phyloP scores from a whole-genome alignment of 2,888 invertebrate species.

The Epirrhoe alternata region DNA sequence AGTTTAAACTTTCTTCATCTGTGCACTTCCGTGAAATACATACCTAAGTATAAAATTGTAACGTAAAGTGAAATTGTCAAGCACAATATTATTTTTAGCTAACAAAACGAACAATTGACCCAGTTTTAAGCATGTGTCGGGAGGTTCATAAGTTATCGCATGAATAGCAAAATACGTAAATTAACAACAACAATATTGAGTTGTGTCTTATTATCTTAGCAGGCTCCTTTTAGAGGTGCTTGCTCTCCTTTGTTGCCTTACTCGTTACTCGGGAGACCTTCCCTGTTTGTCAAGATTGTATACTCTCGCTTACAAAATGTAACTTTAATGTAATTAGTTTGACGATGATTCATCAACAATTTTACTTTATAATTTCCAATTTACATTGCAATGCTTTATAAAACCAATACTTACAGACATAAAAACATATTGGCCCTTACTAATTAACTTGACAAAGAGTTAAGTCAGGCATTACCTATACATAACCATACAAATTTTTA shows the following conservation, averaged over 20 bases:
- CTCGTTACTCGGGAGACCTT: background rate
- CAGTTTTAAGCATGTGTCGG: constrained; percentile 32
- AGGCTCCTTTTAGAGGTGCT: constrained; percentile 15
- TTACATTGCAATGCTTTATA: no score
- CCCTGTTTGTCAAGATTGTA: background rate
- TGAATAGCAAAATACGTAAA: constrained; percentile 29
- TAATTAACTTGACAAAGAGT: no score
- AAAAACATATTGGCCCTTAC: no score
- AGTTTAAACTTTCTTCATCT: background rate
- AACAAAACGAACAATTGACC: constrained; percentile 34
- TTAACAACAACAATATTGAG: constrained; percentile 22
- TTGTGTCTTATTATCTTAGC: constrained; percentile 12
- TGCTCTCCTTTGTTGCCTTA: constrained; percentile 7
- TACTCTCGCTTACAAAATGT: background rate
- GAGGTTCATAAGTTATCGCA: constrained; percentile 41
- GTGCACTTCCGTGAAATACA: background rate
- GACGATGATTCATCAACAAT: no score
- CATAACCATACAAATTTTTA: no score
- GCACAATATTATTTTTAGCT: constrained; percentile 19
- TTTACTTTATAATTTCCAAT: no score
- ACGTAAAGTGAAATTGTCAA: constrained; percentile 10
- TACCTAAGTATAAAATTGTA: no score
- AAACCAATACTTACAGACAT: no score
- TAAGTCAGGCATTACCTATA: no score
- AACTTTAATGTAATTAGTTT: background rate